A percentile compares a stretch with the other conserved stretches of the same genome.
These are phyloP conservation scores for Scytalopus superciliaris DNA, from an alignment of 2,113 vertebrate species.

Conservation along the genomic window DNA sequence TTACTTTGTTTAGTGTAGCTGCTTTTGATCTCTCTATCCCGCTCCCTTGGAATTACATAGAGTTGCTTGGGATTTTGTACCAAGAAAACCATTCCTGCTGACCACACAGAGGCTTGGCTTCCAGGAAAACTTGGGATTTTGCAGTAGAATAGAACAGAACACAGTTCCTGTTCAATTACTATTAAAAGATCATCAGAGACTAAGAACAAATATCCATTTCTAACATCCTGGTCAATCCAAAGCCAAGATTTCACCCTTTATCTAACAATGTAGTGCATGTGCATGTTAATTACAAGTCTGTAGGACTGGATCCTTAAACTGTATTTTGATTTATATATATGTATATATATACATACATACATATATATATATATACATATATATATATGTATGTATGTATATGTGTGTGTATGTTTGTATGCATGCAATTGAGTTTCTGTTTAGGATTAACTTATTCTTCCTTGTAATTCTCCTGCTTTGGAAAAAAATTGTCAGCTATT, in stretches of 20 bases:
- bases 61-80: neutral
- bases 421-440: accelerated
- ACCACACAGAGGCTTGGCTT: neutral
- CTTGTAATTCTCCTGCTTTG: neutral
- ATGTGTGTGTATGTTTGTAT: neutral
- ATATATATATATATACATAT: neutral
- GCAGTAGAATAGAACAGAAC: neutral
- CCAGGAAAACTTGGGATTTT: neutral
- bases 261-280: neutral
- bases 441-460: neutral
- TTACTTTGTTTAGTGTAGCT: neutral
- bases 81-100: neutral
- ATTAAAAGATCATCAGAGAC: accelerated
- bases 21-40: neutral
- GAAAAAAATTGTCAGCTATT: neutral
- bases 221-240: neutral
- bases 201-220: neutral
- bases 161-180: neutral
- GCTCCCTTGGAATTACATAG: neutral
- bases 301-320: neutral
- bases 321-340: neutral
- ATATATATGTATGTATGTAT: too few relatives aligned
- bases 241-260: neutral
- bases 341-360: too few relatives aligned
- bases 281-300: neutral